Evolutionary conservation across 2,888 invertebrate species (phyloP).

Genomic region (Torymus auratus): DNA sequence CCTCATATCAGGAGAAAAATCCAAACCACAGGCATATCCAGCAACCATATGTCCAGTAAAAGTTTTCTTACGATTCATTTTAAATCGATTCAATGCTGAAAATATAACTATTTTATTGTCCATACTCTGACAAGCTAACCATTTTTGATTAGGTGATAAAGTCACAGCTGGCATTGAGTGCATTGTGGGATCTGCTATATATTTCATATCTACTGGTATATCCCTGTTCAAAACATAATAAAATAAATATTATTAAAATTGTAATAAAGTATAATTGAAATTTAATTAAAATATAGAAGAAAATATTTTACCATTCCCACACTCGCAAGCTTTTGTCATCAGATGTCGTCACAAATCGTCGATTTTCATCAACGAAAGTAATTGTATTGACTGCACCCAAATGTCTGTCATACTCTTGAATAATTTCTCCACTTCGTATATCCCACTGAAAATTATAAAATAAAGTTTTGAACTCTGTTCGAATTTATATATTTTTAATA

Average conservation of each 20-base stretch:
- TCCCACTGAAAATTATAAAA: conserved; percentile 89
- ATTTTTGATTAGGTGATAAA: conserved; percentile 96
- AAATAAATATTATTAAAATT: conserved; percentile 17
- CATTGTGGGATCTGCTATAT: conserved; percentile 99
- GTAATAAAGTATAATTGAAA: not conserved
- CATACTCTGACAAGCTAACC: conserved; percentile 99
- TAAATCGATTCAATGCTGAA: conserved; percentile 97
- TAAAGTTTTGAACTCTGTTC: conserved; percentile 3
- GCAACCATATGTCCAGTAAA: conserved; percentile 99
- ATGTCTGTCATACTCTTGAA: conserved; percentile 98
- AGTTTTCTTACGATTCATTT: conserved; percentile 98
- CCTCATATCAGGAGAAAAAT: conserved; percentile 99
- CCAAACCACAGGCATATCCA: conserved; percentile 97
- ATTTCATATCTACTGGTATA: conserved; percentile 99
- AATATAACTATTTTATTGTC: conserved; percentile 99
- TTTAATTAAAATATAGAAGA: conserved; percentile 11
- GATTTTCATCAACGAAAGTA: conserved; percentile 99
- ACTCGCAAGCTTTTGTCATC: conserved; percentile 99
- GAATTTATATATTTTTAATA: not conserved
- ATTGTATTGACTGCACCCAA: conserved; percentile 99
- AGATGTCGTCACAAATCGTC: conserved; percentile 98
- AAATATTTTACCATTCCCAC: conserved; percentile 91
- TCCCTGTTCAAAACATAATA: conserved; percentile 78
- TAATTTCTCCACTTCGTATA: conserved; percentile 93
- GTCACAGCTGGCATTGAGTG: conserved; percentile 99